Conservation (phyloP, 2,888 invertebrate species). For the Dryadula phaetusa region DNA sequence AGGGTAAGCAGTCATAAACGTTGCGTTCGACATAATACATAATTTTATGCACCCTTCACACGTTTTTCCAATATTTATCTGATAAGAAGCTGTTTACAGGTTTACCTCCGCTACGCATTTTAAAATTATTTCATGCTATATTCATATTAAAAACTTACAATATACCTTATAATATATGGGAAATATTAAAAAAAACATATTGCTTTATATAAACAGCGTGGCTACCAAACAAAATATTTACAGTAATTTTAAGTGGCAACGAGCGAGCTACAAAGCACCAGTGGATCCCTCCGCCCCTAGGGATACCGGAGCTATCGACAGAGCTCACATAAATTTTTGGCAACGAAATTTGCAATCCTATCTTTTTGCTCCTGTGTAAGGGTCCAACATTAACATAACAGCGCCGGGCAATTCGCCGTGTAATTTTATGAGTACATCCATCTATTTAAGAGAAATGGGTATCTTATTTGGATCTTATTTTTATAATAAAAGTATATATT, state of each 20-base stretch:
- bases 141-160: too few species aligned
- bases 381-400: constrained; percentile 79
- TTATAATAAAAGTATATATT: neutral
- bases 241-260: constrained; percentile 80
- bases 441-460: constrained; percentile 23
- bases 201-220: neutral
- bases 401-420: constrained; percentile 72
- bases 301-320: constrained; percentile 67
- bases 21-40: constrained; percentile 62
- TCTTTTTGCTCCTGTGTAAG: constrained; percentile 77
- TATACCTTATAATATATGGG: neutral
- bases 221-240: constrained; percentile 83
- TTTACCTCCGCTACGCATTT: constrained; percentile 1
- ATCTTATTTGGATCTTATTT: constrained; percentile 3
- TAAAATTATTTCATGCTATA: neutral
- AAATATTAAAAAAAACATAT: constrained; percentile 2
- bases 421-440: constrained; percentile 47
- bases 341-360: constrained; percentile 84
- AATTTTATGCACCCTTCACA: constrained; percentile 45
- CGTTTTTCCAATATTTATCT: constrained; percentile 17
- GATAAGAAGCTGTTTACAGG: neutral
- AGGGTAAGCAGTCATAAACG: constrained; percentile 72
- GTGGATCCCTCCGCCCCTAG: constrained; percentile 73
- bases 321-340: constrained; percentile 79
- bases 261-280: constrained; percentile 76